Evolutionary conservation across 2,113 vertebrate species (phyloP).

Genomic region (Agapornis roseicollis): DNA sequence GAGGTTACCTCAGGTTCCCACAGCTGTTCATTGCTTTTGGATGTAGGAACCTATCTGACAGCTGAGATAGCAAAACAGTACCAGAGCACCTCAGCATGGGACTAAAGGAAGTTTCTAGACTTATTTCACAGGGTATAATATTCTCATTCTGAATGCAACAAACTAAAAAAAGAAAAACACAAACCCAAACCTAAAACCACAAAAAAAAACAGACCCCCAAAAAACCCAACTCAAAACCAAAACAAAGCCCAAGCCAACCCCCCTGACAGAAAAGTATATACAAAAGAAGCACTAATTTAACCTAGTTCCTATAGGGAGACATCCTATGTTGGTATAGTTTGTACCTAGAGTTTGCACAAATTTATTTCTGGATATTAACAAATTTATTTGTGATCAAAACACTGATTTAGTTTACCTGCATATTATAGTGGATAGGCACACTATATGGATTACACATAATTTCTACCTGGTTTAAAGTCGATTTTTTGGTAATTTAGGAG

Average conservation of each 20-base stretch:
- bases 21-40: neutral
- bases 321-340: neutral
- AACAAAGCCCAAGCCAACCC: neutral
- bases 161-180: neutral
- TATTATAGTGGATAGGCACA: neutral
- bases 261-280: neutral
- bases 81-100: neutral
- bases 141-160: neutral
- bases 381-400: neutral
- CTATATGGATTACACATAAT: neutral
- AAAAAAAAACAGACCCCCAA: rapidly evolving
- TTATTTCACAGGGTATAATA: neutral
- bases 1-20: neutral
- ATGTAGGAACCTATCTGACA: neutral
- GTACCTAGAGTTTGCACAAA: neutral
- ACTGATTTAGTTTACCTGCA: neutral
- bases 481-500: neutral
- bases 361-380: neutral
- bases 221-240: neutral
- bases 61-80: neutral
- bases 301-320: neutral
- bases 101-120: neutral
- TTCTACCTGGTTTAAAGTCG: neutral
- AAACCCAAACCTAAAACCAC: neutral
- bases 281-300: neutral